These are phyloP conservation scores for Misgurnus anguillicaudatus DNA, from an alignment of 2,113 vertebrate genomes.

Conservation along the genomic window DNA sequence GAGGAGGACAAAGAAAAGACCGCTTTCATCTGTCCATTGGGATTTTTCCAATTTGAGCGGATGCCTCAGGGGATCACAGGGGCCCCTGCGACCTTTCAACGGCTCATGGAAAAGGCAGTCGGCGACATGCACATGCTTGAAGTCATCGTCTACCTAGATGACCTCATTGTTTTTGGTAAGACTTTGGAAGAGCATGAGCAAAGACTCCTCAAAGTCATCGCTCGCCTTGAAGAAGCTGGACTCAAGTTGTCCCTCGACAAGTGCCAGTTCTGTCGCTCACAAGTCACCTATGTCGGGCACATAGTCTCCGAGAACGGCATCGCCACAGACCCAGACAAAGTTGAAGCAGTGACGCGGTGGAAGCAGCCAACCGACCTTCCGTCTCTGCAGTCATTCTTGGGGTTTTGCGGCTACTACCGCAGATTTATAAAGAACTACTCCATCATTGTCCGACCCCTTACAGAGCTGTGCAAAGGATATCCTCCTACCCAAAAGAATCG, in stretches of 20 bases:
- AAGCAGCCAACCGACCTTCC: constrained; percentile 8
- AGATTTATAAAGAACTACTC: constrained; percentile 13
- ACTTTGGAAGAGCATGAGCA: neutral
- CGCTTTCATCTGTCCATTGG: constrained; percentile 3
- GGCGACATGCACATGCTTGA: constrained; percentile 9
- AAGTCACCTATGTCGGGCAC: constrained; percentile 16
- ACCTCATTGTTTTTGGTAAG: neutral
- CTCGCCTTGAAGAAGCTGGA: neutral
- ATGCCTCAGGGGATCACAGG: constrained; percentile 13
- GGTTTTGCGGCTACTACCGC: constrained; percentile 27
- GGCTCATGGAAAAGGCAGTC: constrained; percentile 2
- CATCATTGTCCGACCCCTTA: constrained; percentile 8
- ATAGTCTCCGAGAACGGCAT: neutral
- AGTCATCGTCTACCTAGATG: neutral
- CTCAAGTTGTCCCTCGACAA: constrained; percentile 19
- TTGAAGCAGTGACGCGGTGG: constrained; percentile 16
- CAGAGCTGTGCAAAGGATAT: constrained; percentile 32
- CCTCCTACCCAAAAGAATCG: constrained; percentile 12
- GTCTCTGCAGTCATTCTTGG: constrained; percentile 20
- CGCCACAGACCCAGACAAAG: constrained; percentile 9
- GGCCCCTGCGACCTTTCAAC: constrained; percentile 17
- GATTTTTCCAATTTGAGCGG: constrained; percentile 4
- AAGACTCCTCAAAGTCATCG: neutral
- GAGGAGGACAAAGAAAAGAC: constrained; percentile 14
- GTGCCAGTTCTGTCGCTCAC: constrained; percentile 15